Conservation (phyloP, 2,113 vertebrate genomes). For the Mystacornis crossleyi region DNA sequence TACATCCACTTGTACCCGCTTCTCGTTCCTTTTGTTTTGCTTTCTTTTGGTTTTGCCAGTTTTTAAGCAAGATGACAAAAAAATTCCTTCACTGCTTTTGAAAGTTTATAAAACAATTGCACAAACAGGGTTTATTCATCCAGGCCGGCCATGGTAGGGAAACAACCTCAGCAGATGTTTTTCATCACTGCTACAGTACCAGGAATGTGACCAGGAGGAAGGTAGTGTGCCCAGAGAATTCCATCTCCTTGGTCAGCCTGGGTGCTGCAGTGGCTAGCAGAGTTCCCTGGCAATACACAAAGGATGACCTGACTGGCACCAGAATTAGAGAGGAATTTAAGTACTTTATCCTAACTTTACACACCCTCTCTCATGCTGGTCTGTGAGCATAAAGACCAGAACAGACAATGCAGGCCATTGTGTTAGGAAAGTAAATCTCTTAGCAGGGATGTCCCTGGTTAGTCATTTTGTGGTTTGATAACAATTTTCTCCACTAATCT, state of each 20-base stretch:
- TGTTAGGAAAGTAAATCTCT: not conserved
- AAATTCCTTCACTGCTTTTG: not conserved
- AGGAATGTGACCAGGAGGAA: not conserved
- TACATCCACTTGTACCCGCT: not conserved
- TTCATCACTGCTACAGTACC: not conserved
- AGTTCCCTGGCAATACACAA: not conserved
- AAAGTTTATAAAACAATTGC: conserved; percentile 26
- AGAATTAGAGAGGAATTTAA: not conserved
- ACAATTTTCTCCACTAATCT: conserved; percentile 24
- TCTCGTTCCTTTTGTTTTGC: not conserved
- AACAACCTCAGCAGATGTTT: conserved; percentile 26
- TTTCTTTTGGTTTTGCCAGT: not conserved
- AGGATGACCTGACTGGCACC: not conserved
- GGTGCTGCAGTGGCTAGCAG: not conserved
- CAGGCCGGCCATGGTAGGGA: not conserved
- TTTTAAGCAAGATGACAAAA: not conserved
- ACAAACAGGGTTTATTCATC: not conserved
- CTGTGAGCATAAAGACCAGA: not conserved
- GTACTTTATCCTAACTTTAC: not conserved
- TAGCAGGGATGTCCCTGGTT: conserved; percentile 29
- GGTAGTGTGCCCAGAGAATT: not conserved
- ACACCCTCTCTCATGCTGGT: not conserved
- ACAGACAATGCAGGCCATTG: not conserved
- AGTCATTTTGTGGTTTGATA: conserved; percentile 45
- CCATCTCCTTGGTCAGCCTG: not conserved